Base-by-base conservation (phyloP, 2,113 vertebrate genomes). In the Camarhynchus parvulus region DNA sequence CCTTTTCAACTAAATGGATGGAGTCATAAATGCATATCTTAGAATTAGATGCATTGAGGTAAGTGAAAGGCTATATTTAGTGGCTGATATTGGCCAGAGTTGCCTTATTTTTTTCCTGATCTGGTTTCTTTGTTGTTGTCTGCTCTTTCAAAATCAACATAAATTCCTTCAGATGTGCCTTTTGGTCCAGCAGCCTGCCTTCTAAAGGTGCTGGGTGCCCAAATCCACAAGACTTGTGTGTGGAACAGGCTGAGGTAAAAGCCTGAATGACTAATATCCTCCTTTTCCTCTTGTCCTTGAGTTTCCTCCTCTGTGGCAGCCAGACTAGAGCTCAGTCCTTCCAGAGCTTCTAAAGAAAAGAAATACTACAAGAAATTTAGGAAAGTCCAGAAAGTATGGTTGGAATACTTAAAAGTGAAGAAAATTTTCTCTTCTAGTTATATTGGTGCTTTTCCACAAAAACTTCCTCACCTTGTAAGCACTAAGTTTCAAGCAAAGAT, bases 31-130 rank as follows among this genome's bases (percentile, higher is more conserved):
- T 94, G 83, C 44, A 2, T 94, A 97, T 97, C 97, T 97, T 97
- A 97, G 97, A 97, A 97, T 98, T 96, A 97, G 97, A 97, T 96
- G 91, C 93, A 81, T 76, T 95, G 97, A 97, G 96, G 97, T 96
- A 97, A 98, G 96, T 94, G 95, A 90, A 96, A 95, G 96, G 85
- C 92, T 97, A 31, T 97, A 95, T 97, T 98, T 98, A 97, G 97
- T 97, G 95, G 92, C 92, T 92, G 91, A 90, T 91, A 74, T 35
- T 97, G 92, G 96, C 95, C 10, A 15, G 92, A 93, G 93, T 84
- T 90, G 78, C 87, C 95, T 91, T 83, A n/a, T 86, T 92, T 94
- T 91, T 94, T 81, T 17, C 79, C 94, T 80, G 55, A 87, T 97
- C 97, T 95, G 84, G 90, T 96, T 95, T 94, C 88, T 97, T 97